Conservation (phyloP, 2,888 invertebrate genomes). For the Nycteola revayana region DNA sequence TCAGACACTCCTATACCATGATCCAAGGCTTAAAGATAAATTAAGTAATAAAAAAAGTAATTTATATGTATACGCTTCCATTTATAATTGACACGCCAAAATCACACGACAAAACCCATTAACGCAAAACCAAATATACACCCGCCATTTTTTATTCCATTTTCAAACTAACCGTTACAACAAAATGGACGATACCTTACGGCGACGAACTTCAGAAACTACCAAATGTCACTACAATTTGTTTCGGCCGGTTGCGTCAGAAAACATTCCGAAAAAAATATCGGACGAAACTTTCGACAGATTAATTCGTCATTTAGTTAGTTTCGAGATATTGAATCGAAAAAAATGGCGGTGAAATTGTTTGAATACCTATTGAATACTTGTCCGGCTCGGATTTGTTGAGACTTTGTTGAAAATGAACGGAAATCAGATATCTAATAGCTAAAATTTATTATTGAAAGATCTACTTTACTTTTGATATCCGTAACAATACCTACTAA, state of each 20-base stretch:
- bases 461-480: too few relatives aligned
- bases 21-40: too few relatives aligned
- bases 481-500: too few relatives aligned
- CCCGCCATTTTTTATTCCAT: background rate
- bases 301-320: conserved; percentile 80
- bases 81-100: background rate
- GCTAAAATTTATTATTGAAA: too few relatives aligned
- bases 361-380: too few relatives aligned
- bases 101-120: conserved; percentile 6
- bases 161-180: conserved; percentile 5
- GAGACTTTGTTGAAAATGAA: too few relatives aligned
- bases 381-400: too few relatives aligned
- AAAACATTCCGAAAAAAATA: conserved; percentile 57
- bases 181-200: conserved; percentile 48
- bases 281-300: conserved; percentile 58
- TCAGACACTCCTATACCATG: too few relatives aligned
- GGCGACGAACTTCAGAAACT: conserved; percentile 39
- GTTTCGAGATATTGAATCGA: conserved; percentile 29
- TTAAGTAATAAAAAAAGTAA: too few relatives aligned
- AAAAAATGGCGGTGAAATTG: too few relatives aligned
- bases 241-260: conserved; percentile 61
- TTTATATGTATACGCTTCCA: too few relatives aligned
- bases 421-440: too few relatives aligned
- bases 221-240: conserved; percentile 73
- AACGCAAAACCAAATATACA: background rate